phyloP scores from a whole-genome alignment of 2,888 invertebrate species.

The Pogonocherus hispidulus region DNA sequence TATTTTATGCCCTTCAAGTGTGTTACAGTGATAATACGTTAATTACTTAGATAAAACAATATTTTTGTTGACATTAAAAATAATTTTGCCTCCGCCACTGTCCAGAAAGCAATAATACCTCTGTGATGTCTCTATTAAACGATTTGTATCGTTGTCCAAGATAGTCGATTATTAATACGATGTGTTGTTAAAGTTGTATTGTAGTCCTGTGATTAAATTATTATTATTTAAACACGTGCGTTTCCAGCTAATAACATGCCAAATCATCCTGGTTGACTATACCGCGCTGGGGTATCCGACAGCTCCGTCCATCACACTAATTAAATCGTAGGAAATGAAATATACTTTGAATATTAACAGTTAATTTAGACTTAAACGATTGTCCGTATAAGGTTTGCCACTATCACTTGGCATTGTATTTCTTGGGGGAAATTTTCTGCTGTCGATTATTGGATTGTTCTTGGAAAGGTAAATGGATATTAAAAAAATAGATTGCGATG shows the following conservation, averaged over 20 bases:
- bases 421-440: neutral
- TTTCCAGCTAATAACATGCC: constrained; percentile 46
- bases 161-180: constrained; percentile 53
- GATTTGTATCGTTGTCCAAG: constrained; percentile 50
- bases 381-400: constrained; percentile 10
- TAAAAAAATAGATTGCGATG: too few species aligned
- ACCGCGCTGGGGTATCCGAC: constrained; percentile 39
- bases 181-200: constrained; percentile 52
- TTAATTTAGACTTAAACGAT: constrained; percentile 26
- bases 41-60: too few species aligned
- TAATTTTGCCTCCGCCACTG: neutral
- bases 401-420: constrained; percentile 13
- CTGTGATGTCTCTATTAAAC: constrained; percentile 59
- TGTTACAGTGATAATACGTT: too few species aligned
- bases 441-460: neutral
- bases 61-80: too few species aligned
- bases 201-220: constrained; percentile 55
- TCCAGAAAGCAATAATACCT: constrained; percentile 43
- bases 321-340: constrained; percentile 31
- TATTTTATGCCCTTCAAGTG: too few species aligned
- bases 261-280: constrained; percentile 43
- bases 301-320: constrained; percentile 22
- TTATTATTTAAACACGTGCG: constrained; percentile 49
- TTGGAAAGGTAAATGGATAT: neutral
- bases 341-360: constrained; percentile 22